A percentile compares a stretch with the other conserved stretches of the same genome.
These are phyloP conservation scores for Corythoichthys intestinalis DNA, from an alignment of 2,113 vertebrate species.

Conservation along the genomic window DNA sequence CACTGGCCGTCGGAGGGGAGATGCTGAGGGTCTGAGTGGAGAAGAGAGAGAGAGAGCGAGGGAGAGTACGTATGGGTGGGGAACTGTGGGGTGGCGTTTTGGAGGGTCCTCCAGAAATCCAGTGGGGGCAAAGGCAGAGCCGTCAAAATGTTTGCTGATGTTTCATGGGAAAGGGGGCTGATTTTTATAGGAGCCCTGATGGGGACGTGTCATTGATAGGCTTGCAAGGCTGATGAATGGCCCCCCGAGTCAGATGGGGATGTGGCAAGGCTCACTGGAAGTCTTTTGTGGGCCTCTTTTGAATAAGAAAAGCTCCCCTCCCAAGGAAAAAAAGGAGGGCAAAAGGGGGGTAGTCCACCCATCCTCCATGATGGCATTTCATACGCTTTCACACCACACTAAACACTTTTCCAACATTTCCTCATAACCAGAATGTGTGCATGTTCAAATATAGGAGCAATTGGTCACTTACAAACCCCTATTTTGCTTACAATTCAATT, in stretches of 20 bases:
- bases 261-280: slow-evolving; percentile 99
- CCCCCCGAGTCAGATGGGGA: slow-evolving; percentile 98
- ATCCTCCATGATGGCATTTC: slow-evolving; percentile 92
- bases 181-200: slow-evolving; percentile 99
- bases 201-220: slow-evolving; percentile 99
- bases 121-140: slow-evolving; percentile 92
- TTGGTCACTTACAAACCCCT: not conserved
- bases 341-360: slow-evolving; percentile 77
- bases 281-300: slow-evolving; percentile 99
- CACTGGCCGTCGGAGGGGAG: slow-evolving; percentile 67
- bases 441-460: not conserved
- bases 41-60: slow-evolving; percentile 19
- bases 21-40: slow-evolving; percentile 69
- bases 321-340: slow-evolving; percentile 78
- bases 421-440: not conserved
- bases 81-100: slow-evolving; percentile 46
- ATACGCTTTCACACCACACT: slow-evolving; percentile 82
- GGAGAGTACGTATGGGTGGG: slow-evolving; percentile 36
- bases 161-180: slow-evolving; percentile 99
- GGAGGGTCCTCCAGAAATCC: slow-evolving; percentile 88
- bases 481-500: not conserved
- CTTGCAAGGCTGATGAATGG: slow-evolving; percentile 99
- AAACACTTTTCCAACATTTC: not conserved
- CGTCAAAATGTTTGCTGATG: slow-evolving; percentile 99
- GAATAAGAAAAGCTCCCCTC: slow-evolving; percentile 99